These are phyloP conservation scores for Leptoclinus maculatus DNA, from an alignment of 2,797 vertebrate species.

Conservation along the genomic window DNA sequence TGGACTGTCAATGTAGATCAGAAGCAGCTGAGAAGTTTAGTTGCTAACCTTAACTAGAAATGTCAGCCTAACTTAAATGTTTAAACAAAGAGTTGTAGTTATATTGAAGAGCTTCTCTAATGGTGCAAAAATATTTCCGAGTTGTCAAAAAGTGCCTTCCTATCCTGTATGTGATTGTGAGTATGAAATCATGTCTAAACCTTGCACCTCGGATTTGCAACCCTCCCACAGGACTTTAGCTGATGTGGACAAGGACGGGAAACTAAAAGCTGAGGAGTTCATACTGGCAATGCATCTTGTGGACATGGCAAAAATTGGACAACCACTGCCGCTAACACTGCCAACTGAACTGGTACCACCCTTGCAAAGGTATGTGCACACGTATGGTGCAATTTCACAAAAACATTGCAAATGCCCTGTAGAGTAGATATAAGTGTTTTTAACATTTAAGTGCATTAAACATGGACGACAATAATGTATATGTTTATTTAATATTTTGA, in stretches of 20 bases:
- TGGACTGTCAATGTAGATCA: not conserved
- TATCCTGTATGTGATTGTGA: not conserved
- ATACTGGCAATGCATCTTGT: slow-evolving; percentile 98
- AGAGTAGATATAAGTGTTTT: not conserved
- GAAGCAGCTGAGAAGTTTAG: not conserved
- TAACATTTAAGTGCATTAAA: not conserved
- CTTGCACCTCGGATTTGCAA: not conserved
- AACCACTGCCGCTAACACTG: slow-evolving; percentile 90
- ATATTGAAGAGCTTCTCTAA: not conserved
- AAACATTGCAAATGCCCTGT: not conserved
- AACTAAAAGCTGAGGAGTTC: slow-evolving; percentile 95
- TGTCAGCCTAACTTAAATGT: not conserved
- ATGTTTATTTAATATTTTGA: not conserved
- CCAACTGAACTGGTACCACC: slow-evolving; percentile 93
- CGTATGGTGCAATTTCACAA: not conserved
- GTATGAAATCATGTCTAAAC: not conserved
- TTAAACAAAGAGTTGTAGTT: not conserved
- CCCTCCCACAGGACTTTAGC: slow-evolving; percentile 89
- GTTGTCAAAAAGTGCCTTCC: not conserved
- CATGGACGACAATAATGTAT: not conserved
- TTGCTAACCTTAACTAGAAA: not conserved
- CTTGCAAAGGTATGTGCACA: slow-evolving; percentile 85
- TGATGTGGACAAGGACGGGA: slow-evolving; percentile 95
- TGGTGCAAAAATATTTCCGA: not conserved
- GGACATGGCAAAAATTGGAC: slow-evolving; percentile 92